Evolutionary conservation across 2,113 vertebrate genomes (phyloP).

Genomic region (Ptilorrhoa leucosticta): DNA sequence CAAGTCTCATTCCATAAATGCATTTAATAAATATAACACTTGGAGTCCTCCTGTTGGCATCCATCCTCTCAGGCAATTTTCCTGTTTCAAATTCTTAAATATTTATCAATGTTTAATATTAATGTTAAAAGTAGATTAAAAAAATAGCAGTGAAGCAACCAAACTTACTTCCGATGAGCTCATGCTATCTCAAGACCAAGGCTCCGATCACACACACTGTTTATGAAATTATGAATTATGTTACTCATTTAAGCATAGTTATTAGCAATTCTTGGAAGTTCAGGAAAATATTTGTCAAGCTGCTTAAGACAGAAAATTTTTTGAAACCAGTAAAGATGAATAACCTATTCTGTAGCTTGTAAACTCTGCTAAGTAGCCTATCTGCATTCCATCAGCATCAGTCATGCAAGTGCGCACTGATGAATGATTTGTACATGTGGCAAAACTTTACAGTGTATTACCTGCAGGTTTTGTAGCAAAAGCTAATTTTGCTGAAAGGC

Average conservation of each 20-base stretch:
- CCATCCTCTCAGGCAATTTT: background rate
- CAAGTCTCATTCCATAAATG: background rate
- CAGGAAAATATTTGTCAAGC: conserved; percentile 16
- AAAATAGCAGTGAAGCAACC: background rate
- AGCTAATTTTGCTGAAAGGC: conserved; percentile 14
- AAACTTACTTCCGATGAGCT: background rate
- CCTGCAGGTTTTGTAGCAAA: conserved; percentile 16
- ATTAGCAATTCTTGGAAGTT: conserved; percentile 33
- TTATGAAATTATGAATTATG: background rate
- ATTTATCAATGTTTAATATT: conserved; percentile 41
- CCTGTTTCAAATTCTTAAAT: conserved; percentile 16
- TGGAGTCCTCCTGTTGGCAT: background rate
- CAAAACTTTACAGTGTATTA: conserved; percentile 41
- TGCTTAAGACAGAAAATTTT: background rate
- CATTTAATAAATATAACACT: background rate
- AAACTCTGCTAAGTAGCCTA: conserved; percentile 42
- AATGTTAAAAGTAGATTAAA: conserved; percentile 28
- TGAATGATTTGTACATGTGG: conserved; percentile 56
- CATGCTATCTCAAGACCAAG: background rate
- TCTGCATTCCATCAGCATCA: conserved; percentile 59
- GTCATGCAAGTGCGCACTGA: conserved; percentile 30
- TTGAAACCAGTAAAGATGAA: background rate
- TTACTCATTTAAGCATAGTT: background rate
- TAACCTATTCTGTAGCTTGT: conserved; percentile 15
- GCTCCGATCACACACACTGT: background rate